Conservation (phyloP, 2,888 invertebrate genomes). For the Hemaris fuciformis region DNA sequence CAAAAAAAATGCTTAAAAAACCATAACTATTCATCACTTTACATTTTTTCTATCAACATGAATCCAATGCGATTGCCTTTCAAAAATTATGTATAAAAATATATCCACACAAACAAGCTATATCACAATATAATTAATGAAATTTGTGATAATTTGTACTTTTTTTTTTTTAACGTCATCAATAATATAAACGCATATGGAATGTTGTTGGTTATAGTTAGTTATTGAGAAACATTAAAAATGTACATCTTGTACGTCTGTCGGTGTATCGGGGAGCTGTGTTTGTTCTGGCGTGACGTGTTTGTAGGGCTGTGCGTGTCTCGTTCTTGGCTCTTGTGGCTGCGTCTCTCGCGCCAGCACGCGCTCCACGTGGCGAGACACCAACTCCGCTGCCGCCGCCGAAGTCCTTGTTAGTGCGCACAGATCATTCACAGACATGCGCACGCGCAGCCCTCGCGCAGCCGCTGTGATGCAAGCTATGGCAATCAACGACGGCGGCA, state of each 20-base stretch:
- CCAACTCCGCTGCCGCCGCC: slow-evolving; percentile 75
- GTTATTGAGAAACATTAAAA: slow-evolving; percentile 58
- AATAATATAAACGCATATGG: not conserved
- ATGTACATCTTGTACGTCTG: slow-evolving; percentile 84
- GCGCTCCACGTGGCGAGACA: slow-evolving; percentile 82
- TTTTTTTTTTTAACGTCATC: not conserved
- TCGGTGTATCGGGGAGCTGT: slow-evolving; percentile 82
- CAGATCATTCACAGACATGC: slow-evolving; percentile 68
- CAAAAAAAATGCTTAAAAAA: slow-evolving; percentile 44
- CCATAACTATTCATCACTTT: slow-evolving; percentile 4
- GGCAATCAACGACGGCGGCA: slow-evolving; percentile 86
- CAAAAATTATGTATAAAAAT: not conserved
- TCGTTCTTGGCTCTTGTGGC: slow-evolving; percentile 64
- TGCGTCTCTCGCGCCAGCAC: slow-evolving; percentile 81
- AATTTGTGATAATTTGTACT: slow-evolving; percentile 3
- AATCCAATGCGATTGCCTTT: not conserved
- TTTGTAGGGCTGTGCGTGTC: slow-evolving; percentile 54
- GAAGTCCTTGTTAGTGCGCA: slow-evolving; percentile 75
- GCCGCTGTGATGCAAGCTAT: slow-evolving; percentile 87
- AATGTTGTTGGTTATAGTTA: not conserved
- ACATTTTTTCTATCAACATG: not conserved
- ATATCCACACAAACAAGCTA: not conserved
- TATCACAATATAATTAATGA: not conserved
- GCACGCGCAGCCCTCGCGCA: slow-evolving; percentile 81
- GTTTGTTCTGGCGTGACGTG: slow-evolving; percentile 60